Evolutionary conservation across 2,113 vertebrate species (phyloP), one percentile per base, ranked within the genome.

Genomic region (Chrysochloris asiatica): DNA sequence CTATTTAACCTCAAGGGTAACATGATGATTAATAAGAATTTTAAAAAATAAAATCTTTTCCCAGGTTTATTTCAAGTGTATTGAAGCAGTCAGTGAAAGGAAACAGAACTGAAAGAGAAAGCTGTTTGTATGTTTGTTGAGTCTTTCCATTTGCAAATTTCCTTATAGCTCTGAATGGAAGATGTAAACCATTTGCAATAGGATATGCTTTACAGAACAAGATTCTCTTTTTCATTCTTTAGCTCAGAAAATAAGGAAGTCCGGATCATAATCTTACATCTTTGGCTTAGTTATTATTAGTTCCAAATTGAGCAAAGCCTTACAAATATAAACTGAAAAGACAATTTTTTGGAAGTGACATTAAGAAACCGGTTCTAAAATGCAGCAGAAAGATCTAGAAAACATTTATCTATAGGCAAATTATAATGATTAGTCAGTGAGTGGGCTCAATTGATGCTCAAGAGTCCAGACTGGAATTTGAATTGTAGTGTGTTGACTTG

Each of bases 11-110:
- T 76, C 48, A 76, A 72, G 65, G 89, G 89, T 88, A 88, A 30
- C 33, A 71, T 2, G 83, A 24, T 95, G 89, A 95, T 95, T 93
- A 59, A 93, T 91, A 88, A 85, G 54, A 85, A 59, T 61, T n/a
- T n/a, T 90, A 26, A 41, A 82, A 43, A 56, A 59, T n/a, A 52
- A 48, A 59, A 41, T 73, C 8, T 16, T 91, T 96, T 96, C 91
- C 91, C 92, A 96, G 59, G 89, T 82, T 94, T 86, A 45, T 81
- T 88, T 93, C 30, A 13, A 89, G 78, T 69, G 26, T 61, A 82
- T 72, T 86, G 38, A 78, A 91, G n/a, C n/a, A 73, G 13, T 43
- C 17, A 9, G 33, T 83, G 43, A 85, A 75, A 28, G 8, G 89
- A 93, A 89, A 38, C 13, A 22, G 41, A 71, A 54, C 6, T 79